phyloP scores from a whole-genome alignment of 1,140 invertebrate genomes.

The Steinernema khuongi region DNA sequence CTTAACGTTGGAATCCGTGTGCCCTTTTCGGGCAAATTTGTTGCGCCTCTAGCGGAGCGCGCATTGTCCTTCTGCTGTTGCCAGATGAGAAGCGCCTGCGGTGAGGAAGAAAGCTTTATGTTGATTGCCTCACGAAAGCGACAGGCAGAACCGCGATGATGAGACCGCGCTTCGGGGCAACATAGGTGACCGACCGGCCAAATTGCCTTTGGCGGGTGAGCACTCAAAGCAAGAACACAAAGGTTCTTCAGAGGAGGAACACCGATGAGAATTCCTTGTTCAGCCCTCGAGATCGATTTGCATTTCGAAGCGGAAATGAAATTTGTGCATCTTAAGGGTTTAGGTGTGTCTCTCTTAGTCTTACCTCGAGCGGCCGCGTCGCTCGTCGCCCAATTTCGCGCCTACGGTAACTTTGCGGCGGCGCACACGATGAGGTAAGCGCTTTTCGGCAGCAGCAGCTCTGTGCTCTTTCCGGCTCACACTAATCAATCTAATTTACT shows the following conservation, averaged over 20 bases:
- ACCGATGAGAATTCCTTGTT: not conserved
- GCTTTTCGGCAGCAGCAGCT: not conserved
- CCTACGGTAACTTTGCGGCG: conserved; percentile 1
- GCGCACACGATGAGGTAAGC: not conserved
- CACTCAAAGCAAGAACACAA: not conserved
- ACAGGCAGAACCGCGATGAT: conserved; percentile 4
- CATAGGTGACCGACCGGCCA: conserved; percentile 14
- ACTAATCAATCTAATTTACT: conserved; percentile 17
- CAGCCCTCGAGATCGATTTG: too few relatives aligned
- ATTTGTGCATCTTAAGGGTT: too few relatives aligned
- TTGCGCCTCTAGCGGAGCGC: not conserved
- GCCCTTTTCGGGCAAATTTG: conserved; percentile 12
- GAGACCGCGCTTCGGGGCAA: not conserved
- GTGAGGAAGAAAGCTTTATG: conserved; percentile 10
- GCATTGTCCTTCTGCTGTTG: conserved; percentile 10
- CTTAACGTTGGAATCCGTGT: not conserved
- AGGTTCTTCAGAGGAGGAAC: not conserved
- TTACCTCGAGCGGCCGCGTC: too few relatives aligned
- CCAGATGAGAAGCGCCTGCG: conserved; percentile 1
- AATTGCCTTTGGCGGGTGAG: conserved; percentile 4
- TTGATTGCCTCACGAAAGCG: conserved; percentile 7
- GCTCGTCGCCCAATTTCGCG: not conserved
- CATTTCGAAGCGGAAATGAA: too few relatives aligned
- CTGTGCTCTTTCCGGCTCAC: conserved; percentile 5
- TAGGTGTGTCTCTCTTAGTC: too few relatives aligned